Base-by-base conservation (phyloP, 2,888 invertebrate genomes). In the Choreutis nemorana region DNA sequence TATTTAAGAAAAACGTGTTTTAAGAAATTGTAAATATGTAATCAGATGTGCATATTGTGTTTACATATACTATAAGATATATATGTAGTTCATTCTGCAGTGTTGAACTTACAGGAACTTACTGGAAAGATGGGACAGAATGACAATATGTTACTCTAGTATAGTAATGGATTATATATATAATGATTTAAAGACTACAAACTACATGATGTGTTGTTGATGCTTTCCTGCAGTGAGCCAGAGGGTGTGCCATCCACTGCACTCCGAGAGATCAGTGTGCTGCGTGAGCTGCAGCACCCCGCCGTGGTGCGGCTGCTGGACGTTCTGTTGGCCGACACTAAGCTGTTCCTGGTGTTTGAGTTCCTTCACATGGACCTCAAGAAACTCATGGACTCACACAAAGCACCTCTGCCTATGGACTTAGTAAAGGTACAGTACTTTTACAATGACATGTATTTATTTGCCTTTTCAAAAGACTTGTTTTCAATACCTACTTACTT, bases 211-310 rank as follows among this genome's bases (percentile, higher is more conserved):
- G n/a, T n/a, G n/a, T n/a, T n/a, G n/a, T n/a, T n/a, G n/a, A n/a
- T 9, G 11, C 3, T 6, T 7, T 26, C 14, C 37, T 37, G 9
- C 48, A 94, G 93, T 50, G 97, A 97, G 68, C 89, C 91, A 1
- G 98, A 97, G 72, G 98, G 98, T 11, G 94, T 99, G 11, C 98
- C 98, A 10, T 96, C 97, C 14, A 98, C 98, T 13, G 97, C 98
- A 3, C 89, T 98, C 38, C 82, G 98, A 32, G 99, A 99, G 81
- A 97, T 99, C 50, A 92, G 95, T 0, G 82, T 97, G 31, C 78
- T 99, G 31, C 94, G 94, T 54, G 93, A 91, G 53, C 81, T 99
- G 23, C 84, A 87, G 26, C 97, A 98, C 78, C 89, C 90, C 0
- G 91, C 91, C 43, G 90, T 99, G 36, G 94, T 98, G 32, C 88